Evolutionary conservation across 2,888 invertebrate genomes (phyloP).

Genomic region (Troilus luridus): DNA sequence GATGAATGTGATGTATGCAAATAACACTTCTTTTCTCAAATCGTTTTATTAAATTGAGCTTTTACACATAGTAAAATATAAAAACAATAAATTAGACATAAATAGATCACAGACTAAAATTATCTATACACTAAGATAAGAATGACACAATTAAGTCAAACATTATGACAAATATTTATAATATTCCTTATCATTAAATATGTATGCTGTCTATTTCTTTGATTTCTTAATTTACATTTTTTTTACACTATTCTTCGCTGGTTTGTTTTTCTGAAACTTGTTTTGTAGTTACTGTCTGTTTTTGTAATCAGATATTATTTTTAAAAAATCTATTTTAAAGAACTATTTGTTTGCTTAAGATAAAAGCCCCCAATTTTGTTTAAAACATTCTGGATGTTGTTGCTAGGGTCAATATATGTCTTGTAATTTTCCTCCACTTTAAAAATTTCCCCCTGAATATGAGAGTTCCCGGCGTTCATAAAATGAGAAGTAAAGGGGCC

Average conservation of each 20-base stretch:
- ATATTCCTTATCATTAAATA: neutral
- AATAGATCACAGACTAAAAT: conserved; percentile 35
- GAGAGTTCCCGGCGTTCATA: neutral
- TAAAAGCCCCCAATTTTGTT: neutral
- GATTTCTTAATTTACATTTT: neutral
- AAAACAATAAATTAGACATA: conserved; percentile 12
- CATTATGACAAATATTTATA: neutral
- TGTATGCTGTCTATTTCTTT: neutral
- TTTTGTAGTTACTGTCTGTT: neutral
- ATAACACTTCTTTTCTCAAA: neutral
- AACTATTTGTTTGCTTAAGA: neutral
- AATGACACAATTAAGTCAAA: neutral
- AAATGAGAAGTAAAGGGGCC: neutral
- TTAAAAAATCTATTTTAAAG: neutral
- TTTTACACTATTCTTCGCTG: neutral
- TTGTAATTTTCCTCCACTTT: neutral
- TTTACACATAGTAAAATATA: neutral
- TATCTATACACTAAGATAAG: neutral
- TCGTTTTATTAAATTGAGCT: neutral
- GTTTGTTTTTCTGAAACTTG: neutral
- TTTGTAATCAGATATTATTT: neutral
- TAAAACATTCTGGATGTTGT: neutral
- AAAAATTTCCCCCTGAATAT: neutral
- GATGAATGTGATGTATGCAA: neutral
- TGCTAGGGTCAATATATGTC: neutral